Base-by-base conservation (phyloP, 1,140 invertebrate species). In the Ceratosolen solmsi region DNA sequence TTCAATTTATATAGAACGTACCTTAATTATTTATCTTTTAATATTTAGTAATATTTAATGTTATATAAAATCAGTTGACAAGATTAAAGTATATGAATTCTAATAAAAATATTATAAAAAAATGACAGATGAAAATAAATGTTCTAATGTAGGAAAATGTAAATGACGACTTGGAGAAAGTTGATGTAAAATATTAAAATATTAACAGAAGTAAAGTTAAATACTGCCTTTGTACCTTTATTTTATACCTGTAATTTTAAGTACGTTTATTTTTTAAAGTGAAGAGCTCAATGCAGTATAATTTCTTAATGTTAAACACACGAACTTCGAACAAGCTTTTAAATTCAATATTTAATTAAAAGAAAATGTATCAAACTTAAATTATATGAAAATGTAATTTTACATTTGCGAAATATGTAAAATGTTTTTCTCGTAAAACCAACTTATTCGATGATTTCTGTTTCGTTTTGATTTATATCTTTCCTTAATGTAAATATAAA, bases 101-200 rank as follows among this genome's bases (percentile, higher is more conserved):
- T n/a, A n/a, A n/a, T n/a, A n/a, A n/a, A n/a, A n/a, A n/a, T n/a
- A n/a, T n/a, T n/a, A n/a, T 46, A 27, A 56, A 15, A 33, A 41
- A 30, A 46, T 72, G n/a, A 46, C 41, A 58, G 7, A 60, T 41
- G n/a, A 58, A 71, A 54, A 46, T 54, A 49, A 36, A 49, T 46
- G 20, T 51, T 76, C 60, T 17, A 27, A 68, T 75, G 60, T 77
- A 77, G 73, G 54, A 80, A 51, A 80, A 60, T 77, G 25, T 63
- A 75, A 79, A 79, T 78, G 56, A 27, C 20, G 41, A 30, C 65
- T 83, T 72, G 60, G 54, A 58, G 20, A 65, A 63, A 77, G 60
- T 80, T 33, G n/a, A 25, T 56, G 54, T 73, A 84, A 77, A 79
- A 68, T 75, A 46, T 7, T 73, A 84, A 77, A 79, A 68, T 75